These are phyloP conservation scores for Andrena cerasifolii DNA, from an alignment of 1,140 invertebrate species.

Conservation along the genomic window DNA sequence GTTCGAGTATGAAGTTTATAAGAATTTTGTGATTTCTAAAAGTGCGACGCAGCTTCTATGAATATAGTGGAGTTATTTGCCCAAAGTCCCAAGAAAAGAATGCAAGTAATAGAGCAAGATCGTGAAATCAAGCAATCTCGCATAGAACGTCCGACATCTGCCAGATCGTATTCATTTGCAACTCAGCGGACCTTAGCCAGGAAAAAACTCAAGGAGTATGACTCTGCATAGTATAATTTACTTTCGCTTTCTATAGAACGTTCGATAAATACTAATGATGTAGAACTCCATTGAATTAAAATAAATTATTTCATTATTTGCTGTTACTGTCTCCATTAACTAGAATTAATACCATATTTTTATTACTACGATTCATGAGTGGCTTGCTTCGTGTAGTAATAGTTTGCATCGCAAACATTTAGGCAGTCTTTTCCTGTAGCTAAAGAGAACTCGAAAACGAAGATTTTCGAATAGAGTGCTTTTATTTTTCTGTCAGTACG, in stretches of 20 bases:
- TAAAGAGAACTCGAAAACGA: background rate
- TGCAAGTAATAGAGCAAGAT: slow-evolving; percentile 79
- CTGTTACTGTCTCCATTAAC: slow-evolving; percentile 17
- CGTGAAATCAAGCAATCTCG: slow-evolving; percentile 76
- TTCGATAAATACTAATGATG: slow-evolving; percentile 11
- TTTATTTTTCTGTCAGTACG: background rate
- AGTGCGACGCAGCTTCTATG: slow-evolving; percentile 80
- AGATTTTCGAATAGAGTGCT: background rate
- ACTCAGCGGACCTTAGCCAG: slow-evolving; percentile 80
- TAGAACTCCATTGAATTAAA: slow-evolving; percentile 11
- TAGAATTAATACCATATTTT: background rate
- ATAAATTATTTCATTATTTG: slow-evolving; percentile 40
- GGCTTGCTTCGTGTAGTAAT: background rate
- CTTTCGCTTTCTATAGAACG: slow-evolving; percentile 5
- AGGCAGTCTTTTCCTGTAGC: background rate
- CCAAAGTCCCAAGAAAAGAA: slow-evolving; percentile 71
- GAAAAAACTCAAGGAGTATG: slow-evolving; percentile 80
- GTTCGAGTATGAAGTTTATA: background rate
- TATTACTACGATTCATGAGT: background rate
- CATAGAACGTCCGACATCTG: slow-evolving; percentile 76
- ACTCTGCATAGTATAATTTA: slow-evolving; percentile 62
- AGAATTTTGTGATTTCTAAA: slow-evolving; percentile 41
- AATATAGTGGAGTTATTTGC: slow-evolving; percentile 79
- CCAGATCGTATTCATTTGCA: slow-evolving; percentile 80
- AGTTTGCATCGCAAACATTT: background rate